Percentiles rank a stretch among this genome's conserved stretches.
Evolutionary conservation across 2,113 vertebrate genomes (phyloP).

Genomic region (Motacilla alba): DNA sequence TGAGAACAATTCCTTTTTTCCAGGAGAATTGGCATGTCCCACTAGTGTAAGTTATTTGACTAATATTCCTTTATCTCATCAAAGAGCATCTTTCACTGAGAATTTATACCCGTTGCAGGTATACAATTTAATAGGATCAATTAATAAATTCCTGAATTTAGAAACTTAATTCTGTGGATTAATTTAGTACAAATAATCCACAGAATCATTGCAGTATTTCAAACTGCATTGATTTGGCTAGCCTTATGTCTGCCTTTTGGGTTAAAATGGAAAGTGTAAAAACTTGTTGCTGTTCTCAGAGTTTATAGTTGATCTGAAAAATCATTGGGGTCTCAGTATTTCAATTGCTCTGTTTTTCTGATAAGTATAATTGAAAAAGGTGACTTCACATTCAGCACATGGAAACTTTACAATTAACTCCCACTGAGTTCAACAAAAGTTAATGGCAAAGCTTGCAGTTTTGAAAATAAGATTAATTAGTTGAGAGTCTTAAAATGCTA

Average conservation of each 20-base stretch:
- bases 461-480: neutral
- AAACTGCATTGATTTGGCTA: neutral
- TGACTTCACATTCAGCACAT: neutral
- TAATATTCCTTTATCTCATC: neutral
- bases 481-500: neutral
- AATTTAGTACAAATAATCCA: too few species aligned
- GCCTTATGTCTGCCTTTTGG: neutral
- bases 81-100: neutral
- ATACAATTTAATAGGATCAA: neutral
- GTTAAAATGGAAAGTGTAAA: neutral
- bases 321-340: neutral
- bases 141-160: neutral
- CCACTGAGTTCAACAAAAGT: neutral
- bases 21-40: neutral
- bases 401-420: neutral
- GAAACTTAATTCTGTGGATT: too few species aligned
- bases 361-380: neutral
- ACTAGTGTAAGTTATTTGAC: neutral
- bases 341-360: neutral
- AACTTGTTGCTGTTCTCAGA: neutral
- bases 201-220: neutral
- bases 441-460: neutral
- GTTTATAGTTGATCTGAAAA: neutral
- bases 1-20: neutral
- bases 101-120: neutral